Evolutionary conservation across 1,140 invertebrate species (phyloP).

Genomic region (Drosophila trapezifrons): DNA sequence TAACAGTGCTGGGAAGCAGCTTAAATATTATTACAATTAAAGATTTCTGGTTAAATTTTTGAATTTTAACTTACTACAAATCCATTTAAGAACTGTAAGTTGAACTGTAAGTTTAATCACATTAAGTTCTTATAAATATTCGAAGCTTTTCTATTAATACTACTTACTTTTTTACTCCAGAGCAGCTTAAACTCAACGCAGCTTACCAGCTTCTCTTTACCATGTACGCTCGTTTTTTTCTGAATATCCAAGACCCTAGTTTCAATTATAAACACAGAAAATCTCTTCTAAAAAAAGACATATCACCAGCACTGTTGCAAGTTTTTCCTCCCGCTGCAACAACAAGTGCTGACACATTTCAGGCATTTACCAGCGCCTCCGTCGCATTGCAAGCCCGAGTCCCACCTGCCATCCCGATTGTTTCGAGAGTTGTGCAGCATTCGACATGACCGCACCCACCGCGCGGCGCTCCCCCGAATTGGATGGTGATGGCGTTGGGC

Average conservation of each 20-base stretch:
- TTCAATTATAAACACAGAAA: too few relatives aligned
- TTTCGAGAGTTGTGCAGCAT: slow-evolving; percentile 36
- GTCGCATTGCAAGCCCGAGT: neutral
- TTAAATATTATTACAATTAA: neutral
- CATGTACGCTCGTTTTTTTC: too few relatives aligned
- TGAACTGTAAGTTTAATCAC: neutral
- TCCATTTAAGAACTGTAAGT: neutral
- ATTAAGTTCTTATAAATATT: neutral
- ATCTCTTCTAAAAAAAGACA: neutral
- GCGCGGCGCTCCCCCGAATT: slow-evolving; percentile 2
- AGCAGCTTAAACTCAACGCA: too few relatives aligned
- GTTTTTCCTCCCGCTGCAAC: slow-evolving; percentile 39
- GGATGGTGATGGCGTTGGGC: slow-evolving; percentile 32
- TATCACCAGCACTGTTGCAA: slow-evolving; percentile 18
- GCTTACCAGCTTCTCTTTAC: too few relatives aligned
- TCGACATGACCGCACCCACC: slow-evolving; percentile 29
- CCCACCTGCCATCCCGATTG: slow-evolving; percentile 47
- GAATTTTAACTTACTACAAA: neutral
- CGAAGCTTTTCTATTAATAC: too few relatives aligned
- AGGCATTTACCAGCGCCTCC: slow-evolving; percentile 55
- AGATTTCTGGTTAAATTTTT: too few relatives aligned
- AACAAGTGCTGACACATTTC: slow-evolving; percentile 74
- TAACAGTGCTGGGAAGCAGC: neutral
- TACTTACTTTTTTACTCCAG: too few relatives aligned
- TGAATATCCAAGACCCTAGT: neutral